Evolutionary conservation across 2,113 vertebrate genomes (phyloP).

Genomic region (Anthoscopus minutus): DNA sequence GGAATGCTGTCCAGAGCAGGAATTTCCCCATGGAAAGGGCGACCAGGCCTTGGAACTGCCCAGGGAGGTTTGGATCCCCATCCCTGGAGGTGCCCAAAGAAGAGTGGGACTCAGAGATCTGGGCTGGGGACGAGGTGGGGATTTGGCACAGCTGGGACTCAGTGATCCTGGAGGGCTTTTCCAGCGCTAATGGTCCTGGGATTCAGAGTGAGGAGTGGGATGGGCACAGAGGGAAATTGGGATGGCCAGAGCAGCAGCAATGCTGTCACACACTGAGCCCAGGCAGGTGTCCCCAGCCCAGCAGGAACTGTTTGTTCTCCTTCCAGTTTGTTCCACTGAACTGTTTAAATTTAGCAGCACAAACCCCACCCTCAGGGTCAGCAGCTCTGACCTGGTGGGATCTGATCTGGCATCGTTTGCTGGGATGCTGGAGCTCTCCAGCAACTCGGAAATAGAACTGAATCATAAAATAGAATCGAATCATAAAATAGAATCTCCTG

Average conservation of each 20-base stretch:
- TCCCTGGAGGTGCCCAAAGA: not conserved
- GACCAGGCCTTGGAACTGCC: not conserved
- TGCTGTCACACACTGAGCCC: not conserved
- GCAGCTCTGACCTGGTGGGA: not conserved
- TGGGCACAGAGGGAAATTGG: not conserved
- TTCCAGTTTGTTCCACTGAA: not conserved
- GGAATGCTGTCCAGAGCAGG: not conserved
- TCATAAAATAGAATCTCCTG: not conserved
- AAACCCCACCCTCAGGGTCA: not conserved
- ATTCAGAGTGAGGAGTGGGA: not conserved
- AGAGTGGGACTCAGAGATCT: not conserved
- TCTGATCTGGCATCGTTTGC: accelerated
- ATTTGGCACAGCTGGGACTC: not conserved
- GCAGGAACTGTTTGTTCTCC: not conserved
- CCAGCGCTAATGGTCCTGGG: not conserved
- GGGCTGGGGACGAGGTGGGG: not conserved
- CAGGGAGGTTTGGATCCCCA: not conserved
- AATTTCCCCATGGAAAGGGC: not conserved
- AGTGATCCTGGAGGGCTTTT: not conserved
- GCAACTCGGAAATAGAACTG: not conserved
- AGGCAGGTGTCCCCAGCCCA: not conserved
- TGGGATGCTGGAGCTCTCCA: not conserved
- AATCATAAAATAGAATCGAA: not conserved
- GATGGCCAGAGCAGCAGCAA: accelerated
- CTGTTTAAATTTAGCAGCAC: not conserved